Conservation (phyloP, 2,797 vertebrate genomes). For the Carapus acus region DNA sequence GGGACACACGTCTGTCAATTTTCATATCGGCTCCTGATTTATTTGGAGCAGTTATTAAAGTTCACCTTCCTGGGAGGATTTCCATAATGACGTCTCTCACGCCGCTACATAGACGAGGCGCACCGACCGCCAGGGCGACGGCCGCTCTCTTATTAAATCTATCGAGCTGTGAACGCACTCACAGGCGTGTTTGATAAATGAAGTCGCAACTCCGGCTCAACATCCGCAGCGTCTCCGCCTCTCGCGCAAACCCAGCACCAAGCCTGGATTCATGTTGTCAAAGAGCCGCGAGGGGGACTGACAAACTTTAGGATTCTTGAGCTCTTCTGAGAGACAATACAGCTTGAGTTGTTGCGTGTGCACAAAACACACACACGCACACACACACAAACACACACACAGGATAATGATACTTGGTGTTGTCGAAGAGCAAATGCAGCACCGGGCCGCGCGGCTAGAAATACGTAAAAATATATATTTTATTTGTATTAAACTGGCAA, state of each 20-base stretch:
- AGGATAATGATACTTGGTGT: no score
- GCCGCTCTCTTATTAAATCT: constrained; percentile 65
- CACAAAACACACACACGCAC: no score
- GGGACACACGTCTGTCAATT: constrained; percentile 61
- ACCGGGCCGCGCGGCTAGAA: no score
- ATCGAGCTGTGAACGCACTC: constrained; percentile 63
- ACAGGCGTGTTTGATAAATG: constrained; percentile 69
- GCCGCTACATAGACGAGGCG: constrained; percentile 41
- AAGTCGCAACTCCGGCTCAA: constrained; percentile 50
- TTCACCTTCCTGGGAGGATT: constrained; percentile 59
- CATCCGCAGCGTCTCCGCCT: constrained; percentile 50
- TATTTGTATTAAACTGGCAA: no score
- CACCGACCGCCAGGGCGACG: constrained; percentile 39
- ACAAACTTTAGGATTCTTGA: no score
- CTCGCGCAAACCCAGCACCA: constrained; percentile 39
- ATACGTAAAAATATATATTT: no score
- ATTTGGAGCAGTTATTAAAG: constrained; percentile 70
- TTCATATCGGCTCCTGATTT: constrained; percentile 63
- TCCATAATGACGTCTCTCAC: constrained; percentile 65
- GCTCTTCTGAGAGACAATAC: no score
- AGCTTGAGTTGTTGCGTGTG: no score
- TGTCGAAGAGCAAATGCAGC: no score
- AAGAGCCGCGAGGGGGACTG: no score
- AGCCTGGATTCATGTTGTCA: no score
- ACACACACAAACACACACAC: no score